A percentile compares a stretch with the other conserved stretches of the same genome.
Evolutionary conservation across 1,140 invertebrate species (phyloP).

Genomic region (Rhagoletis pomonella): DNA sequence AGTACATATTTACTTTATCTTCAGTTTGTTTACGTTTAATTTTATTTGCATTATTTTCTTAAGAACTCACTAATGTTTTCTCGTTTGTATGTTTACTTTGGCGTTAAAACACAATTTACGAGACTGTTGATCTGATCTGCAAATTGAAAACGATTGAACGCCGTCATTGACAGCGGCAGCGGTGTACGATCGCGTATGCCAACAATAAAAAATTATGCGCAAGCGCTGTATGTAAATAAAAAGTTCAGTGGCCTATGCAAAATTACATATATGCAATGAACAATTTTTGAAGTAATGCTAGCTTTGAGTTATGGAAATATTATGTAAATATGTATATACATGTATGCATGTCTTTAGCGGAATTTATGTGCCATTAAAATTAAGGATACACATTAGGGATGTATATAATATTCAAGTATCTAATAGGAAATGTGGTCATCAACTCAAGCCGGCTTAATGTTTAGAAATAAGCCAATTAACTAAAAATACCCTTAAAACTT

Average conservation of each 20-base stretch:
- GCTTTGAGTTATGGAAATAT: too few species aligned
- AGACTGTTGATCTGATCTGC: slow-evolving; percentile 31
- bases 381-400: too few species aligned
- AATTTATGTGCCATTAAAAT: too few species aligned
- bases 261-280: background rate
- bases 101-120: background rate
- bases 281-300: too few species aligned
- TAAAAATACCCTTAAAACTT: too few species aligned
- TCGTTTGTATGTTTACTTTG: background rate
- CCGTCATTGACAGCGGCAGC: background rate
- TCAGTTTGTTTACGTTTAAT: background rate
- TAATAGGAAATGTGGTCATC: too few species aligned
- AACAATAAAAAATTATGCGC: slow-evolving; percentile 23
- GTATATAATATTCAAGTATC: too few species aligned
- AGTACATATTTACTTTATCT: too few species aligned
- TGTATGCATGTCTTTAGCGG: too few species aligned
- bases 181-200: background rate
- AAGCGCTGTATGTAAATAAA: background rate
- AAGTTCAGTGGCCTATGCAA: background rate
- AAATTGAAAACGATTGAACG: background rate
- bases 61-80: background rate
- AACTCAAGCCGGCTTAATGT: too few species aligned
- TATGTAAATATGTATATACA: too few species aligned
- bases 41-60: background rate
- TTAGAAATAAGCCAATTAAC: too few species aligned